Evolutionary conservation across 2,113 vertebrate genomes (phyloP).

Genomic region (Amblyopsis rosae): DNA sequence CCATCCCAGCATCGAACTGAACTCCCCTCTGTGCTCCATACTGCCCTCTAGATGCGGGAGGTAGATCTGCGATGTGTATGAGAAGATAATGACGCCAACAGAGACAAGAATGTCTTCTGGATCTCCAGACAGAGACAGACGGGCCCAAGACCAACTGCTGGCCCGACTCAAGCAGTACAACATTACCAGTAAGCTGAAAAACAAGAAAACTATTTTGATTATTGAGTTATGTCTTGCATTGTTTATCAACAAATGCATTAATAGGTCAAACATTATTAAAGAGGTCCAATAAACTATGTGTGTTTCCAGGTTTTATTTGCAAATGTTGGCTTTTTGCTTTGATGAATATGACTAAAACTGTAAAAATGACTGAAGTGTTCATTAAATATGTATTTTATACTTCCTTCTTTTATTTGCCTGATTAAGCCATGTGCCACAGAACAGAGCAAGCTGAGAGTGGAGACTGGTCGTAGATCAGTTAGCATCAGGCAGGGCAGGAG

Average conservation of each 20-base stretch:
- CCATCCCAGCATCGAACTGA: constrained; percentile 75
- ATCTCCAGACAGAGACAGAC: constrained; percentile 69
- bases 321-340: too few relatives aligned
- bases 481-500: constrained; percentile 79
- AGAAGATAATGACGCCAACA: constrained; percentile 83
- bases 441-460: constrained; percentile 79
- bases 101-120: constrained; percentile 81
- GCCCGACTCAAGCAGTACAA: constrained; percentile 77
- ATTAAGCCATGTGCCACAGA: constrained; percentile 81
- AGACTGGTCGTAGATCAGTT: constrained; percentile 79
- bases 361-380: neutral
- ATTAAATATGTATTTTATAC: too few relatives aligned
- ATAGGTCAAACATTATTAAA: neutral
- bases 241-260: neutral
- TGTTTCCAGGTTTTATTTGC: too few relatives aligned
- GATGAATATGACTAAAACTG: neutral
- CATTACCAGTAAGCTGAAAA: constrained; percentile 73
- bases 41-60: constrained; percentile 80
- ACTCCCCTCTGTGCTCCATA: constrained; percentile 77
- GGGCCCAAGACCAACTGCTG: constrained; percentile 74
- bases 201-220: neutral
- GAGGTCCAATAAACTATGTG: neutral
- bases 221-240: neutral
- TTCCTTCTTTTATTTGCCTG: constrained; percentile 49
- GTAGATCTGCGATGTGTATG: constrained; percentile 86